Conservation (phyloP, 2,113 vertebrate genomes). For the Boleophthalmus pectinirostris region DNA sequence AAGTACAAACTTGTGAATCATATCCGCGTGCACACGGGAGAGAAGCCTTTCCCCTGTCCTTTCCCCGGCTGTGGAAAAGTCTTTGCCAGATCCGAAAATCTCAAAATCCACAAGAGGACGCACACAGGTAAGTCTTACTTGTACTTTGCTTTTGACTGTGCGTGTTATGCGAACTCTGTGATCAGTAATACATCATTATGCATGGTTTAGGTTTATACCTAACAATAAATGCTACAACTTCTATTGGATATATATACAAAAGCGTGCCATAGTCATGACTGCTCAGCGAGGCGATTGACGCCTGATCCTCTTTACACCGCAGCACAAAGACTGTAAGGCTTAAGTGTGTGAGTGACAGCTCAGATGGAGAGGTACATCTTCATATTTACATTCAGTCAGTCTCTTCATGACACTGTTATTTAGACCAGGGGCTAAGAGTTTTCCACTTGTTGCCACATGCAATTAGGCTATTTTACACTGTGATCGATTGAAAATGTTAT, state of each 20-base stretch:
- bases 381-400: conserved; percentile 31
- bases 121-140: conserved; percentile 92
- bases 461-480: not conserved
- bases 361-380: conserved; percentile 38
- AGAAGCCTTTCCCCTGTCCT: conserved; percentile 98
- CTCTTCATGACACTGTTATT: conserved; percentile 19
- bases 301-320: conserved; percentile 61
- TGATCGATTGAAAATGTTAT: not conserved
- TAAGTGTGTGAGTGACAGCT: conserved; percentile 45
- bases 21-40: conserved; percentile 98
- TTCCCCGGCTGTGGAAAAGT: conserved; percentile 99
- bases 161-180: not conserved
- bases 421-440: not conserved
- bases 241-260: conserved; percentile 38
- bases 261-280: conserved; percentile 39
- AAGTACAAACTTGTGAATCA: conserved; percentile 99
- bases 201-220: not conserved
- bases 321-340: conserved; percentile 65
- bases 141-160: not conserved
- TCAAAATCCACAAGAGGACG: conserved; percentile 99
- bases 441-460: conserved; percentile 14
- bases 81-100: conserved; percentile 97
- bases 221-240: conserved; percentile 20
- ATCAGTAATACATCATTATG: not conserved
- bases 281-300: conserved; percentile 65